Percentiles rank a stretch among this genome's conserved stretches.
These are phyloP conservation scores for Oscheius sp. DNA, from an alignment of 2,888 invertebrate species.

Conservation along the genomic window DNA sequence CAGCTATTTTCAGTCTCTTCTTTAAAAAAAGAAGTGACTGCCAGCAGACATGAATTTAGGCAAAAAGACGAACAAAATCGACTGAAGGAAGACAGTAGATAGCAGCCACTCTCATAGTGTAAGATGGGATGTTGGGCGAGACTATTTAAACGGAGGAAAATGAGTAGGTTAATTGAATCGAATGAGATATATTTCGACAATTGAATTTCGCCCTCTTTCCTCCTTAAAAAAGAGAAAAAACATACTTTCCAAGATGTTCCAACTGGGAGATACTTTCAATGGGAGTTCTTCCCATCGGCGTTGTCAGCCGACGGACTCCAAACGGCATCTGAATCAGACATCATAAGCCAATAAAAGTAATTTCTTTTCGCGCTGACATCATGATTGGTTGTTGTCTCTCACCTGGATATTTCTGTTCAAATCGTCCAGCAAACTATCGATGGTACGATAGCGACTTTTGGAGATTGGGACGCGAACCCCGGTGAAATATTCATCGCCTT, in stretches of 20 bases:
- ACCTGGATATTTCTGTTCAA: constrained; percentile 61
- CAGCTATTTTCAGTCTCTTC: too few species aligned
- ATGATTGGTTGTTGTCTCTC: too few species aligned
- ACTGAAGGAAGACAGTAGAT: background rate
- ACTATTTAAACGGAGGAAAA: too few species aligned
- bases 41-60: background rate
- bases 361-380: background rate
- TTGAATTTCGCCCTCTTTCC: too few species aligned
- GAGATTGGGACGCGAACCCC: constrained; percentile 69
- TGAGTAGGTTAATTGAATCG: too few species aligned
- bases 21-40: too few species aligned
- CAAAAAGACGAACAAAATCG: background rate
- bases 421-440: constrained; percentile 67
- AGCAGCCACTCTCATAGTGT: too few species aligned
- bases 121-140: too few species aligned
- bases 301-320: constrained; percentile 65
- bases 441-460: constrained; percentile 65
- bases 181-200: too few species aligned
- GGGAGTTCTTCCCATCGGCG: constrained; percentile 63
- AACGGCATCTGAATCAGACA: constrained; percentile 51
- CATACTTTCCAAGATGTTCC: constrained; percentile 67
- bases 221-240: too few species aligned
- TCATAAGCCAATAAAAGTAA: too few species aligned
- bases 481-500: constrained; percentile 65
- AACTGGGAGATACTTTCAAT: constrained; percentile 60